A percentile compares a stretch with the other conserved stretches of the same genome.
These are phyloP conservation scores for Centrocercus urophasianus DNA, from an alignment of 2,113 vertebrate species.

Conservation along the genomic window DNA sequence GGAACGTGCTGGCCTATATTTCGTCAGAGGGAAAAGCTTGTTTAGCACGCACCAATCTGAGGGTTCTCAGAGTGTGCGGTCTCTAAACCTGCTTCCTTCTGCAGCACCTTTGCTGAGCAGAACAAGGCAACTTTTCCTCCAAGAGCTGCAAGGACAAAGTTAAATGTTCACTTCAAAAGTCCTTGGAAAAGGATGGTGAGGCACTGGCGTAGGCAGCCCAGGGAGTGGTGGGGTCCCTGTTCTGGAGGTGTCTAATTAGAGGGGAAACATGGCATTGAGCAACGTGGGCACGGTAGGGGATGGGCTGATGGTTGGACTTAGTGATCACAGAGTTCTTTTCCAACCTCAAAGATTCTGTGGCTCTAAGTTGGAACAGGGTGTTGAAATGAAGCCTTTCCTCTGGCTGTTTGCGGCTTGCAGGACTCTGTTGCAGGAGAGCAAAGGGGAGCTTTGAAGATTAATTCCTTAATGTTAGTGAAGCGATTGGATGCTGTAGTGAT, in stretches of 20 bases:
- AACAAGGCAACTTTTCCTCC: not conserved
- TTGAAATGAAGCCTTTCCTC: not conserved
- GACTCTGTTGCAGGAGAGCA: not conserved
- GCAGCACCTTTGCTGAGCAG: not conserved
- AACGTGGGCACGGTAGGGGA: no score
- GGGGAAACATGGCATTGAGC: no score
- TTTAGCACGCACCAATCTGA: not conserved
- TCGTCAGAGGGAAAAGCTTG: conserved; percentile 5
- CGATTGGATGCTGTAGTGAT: not conserved
- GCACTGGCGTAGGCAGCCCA: no score
- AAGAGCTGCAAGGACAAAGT: no score
- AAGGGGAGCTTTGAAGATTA: not conserved
- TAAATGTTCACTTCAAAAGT: not conserved
- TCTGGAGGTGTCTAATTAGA: no score
- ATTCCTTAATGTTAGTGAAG: not conserved
- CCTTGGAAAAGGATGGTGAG: no score
- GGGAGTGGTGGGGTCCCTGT: no score
- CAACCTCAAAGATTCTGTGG: no score
- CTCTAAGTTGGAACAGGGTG: not conserved
- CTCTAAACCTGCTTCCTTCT: not conserved
- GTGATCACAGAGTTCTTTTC: no score
- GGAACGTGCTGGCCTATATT: conserved; percentile 45
- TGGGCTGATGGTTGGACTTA: no score
- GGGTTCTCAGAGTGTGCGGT: not conserved
- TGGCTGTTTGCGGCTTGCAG: accelerated